Conservation (phyloP, 2,113 vertebrate genomes). For the Notothenia coriiceps region DNA sequence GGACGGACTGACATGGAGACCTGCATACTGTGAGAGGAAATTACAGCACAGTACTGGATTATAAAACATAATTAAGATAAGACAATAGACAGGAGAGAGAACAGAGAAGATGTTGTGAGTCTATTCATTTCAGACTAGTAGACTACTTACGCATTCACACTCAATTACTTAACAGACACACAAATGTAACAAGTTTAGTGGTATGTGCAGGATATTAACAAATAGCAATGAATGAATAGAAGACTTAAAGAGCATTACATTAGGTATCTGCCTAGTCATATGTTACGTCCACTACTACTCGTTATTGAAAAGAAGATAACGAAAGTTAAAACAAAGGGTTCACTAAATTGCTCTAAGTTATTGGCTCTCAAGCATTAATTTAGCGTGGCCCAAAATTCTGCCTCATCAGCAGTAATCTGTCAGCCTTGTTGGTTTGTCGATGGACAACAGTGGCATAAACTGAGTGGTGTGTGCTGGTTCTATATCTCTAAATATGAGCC, state of each 20-base stretch:
- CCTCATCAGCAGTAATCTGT: slow-evolving; percentile 31
- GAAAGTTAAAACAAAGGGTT: slow-evolving; percentile 36
- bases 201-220: neutral
- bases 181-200: neutral
- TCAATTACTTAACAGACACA: neutral
- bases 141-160: neutral
- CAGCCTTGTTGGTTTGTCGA: neutral
- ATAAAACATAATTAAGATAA: slow-evolving; percentile 11
- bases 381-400: slow-evolving; percentile 26
- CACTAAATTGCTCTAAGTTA: slow-evolving; percentile 11
- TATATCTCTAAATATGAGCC: neutral
- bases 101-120: slow-evolving; percentile 5
- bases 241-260: slow-evolving; percentile 2
- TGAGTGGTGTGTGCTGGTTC: neutral
- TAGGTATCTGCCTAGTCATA: neutral
- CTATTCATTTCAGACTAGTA: neutral
- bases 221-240: neutral
- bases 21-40: slow-evolving; percentile 27
- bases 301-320: slow-evolving; percentile 33
- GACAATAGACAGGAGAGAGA: neutral
- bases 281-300: slow-evolving; percentile 9
- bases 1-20: slow-evolving; percentile 5
- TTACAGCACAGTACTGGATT: slow-evolving; percentile 3
- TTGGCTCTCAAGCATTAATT: slow-evolving; percentile 22
- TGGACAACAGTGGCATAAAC: neutral